Evolutionary conservation across 2,888 invertebrate genomes (phyloP), one percentile per base, ranked within the genome.

Genomic region (Erebia aethiops): DNA sequence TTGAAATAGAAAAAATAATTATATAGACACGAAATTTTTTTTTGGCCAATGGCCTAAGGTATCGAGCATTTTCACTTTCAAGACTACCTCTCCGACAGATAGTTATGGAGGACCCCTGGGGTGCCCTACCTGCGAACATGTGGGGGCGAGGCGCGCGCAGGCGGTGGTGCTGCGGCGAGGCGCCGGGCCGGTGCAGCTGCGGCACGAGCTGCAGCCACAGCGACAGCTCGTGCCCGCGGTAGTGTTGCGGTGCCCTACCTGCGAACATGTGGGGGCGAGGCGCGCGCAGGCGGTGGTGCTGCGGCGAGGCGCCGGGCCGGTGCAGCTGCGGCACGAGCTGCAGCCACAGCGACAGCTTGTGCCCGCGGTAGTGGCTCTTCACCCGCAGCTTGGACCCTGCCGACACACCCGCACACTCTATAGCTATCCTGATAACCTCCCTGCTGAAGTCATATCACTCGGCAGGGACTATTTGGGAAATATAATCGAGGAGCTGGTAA

Each of bases 331-430:
- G 97, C 76, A 98, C 96, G 69, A 98, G 94, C 82, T 97, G 97
- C 78, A 98, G 89, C 98, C 98, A 98, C 74, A 98, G 95, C 69
- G 98, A 97, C 95, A 98, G 96, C 92, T 98, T 97, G 91, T 97
- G 97, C 0, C 97, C 97, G 26, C 97, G 95, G 90, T 98, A 98
- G 91, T 98, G 98, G 80, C 96, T 97, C 83, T 95, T 96, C 90
- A 97, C 95, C 77, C 96, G 95, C 14, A 96, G 94, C 80, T 96
- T 96, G 43, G 94, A 92, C 62, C 96, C 96, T 96, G 87, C 52
- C 85, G 14, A 14, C 10, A 62, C 3, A 51, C 60, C 13, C 3
- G 8, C 26, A 13, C 1, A 5, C 11, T 57, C 56, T 14, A 13
- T 21, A 26, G 11, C 21, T 26, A 56, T n/a, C 8, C 16, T 14